These are phyloP conservation scores for Noctua pronuba DNA, from an alignment of 2,888 invertebrate genomes.

Conservation along the genomic window DNA sequence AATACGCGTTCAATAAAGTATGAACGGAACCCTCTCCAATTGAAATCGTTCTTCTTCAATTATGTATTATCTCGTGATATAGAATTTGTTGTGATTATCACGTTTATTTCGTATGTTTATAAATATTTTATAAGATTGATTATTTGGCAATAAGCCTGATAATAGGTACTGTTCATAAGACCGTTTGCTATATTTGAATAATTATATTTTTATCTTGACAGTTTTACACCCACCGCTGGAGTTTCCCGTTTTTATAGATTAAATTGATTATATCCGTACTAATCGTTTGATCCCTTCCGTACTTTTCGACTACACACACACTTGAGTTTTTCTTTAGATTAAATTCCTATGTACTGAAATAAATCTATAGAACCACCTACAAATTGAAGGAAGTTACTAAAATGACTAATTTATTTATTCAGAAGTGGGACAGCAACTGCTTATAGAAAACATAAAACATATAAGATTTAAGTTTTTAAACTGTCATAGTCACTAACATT, in stretches of 20 bases:
- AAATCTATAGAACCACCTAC: background rate
- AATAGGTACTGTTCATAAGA: background rate
- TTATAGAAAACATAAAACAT: background rate
- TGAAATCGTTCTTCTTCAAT: too few relatives aligned
- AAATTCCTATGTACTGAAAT: background rate
- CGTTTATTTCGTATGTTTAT: slow-evolving; percentile 10
- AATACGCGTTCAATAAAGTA: background rate
- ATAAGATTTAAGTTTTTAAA: too few relatives aligned
- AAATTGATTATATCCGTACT: background rate
- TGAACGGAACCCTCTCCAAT: background rate
- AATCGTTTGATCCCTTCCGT: slow-evolving; percentile 1
- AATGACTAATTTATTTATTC: background rate
- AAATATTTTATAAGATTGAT: background rate
- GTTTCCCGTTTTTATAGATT: background rate
- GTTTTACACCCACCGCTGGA: background rate
- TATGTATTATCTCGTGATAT: too few relatives aligned
- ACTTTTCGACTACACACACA: background rate
- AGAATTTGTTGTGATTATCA: slow-evolving; percentile 2
- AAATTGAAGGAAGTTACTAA: background rate
- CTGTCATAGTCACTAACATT: too few relatives aligned
- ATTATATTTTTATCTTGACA: slow-evolving; percentile 4
- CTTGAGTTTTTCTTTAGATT: background rate
- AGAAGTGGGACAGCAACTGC: background rate
- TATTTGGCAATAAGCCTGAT: slow-evolving; percentile 3
- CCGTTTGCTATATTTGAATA: background rate